Evolutionary conservation across 1,140 invertebrate genomes (phyloP).

Genomic region (Teleogryllus occipitalis): DNA sequence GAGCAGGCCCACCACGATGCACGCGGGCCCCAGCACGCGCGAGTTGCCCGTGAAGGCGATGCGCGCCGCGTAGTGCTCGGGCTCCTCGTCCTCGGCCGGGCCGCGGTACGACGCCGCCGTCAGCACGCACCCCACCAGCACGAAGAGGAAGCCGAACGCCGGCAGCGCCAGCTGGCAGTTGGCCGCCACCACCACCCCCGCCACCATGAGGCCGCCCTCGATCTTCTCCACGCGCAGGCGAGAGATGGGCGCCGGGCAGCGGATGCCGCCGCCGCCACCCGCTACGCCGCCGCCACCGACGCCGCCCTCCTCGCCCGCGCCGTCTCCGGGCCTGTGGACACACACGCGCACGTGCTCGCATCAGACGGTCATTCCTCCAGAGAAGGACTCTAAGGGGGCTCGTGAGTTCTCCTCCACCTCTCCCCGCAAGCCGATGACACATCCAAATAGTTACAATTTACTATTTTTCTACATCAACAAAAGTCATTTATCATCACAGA

Average conservation of each 20-base stretch:
- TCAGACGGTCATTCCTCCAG: no score
- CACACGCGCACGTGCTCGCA: background rate
- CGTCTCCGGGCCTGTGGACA: constrained; percentile 9
- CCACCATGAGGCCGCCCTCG: constrained; percentile 62
- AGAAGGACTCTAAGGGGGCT: no score
- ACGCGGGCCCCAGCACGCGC: constrained; percentile 58
- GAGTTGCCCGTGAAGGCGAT: constrained; percentile 65
- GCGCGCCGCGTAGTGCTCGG: constrained; percentile 36
- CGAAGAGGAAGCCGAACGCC: constrained; percentile 41
- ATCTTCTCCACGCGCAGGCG: constrained; percentile 62
- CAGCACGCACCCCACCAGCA: constrained; percentile 15
- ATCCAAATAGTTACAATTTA: no score
- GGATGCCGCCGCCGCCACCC: constrained; percentile 30
- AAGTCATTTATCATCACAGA: no score
- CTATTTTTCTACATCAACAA: no score
- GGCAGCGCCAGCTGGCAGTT: constrained; percentile 67
- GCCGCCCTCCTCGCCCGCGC: background rate
- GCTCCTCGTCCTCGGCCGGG: constrained; percentile 18
- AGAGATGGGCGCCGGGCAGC: constrained; percentile 49
- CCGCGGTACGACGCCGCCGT: constrained; percentile 17
- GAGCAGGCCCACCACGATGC: constrained; percentile 58
- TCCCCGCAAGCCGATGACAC: no score
- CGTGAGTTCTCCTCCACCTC: no score
- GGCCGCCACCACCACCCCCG: constrained; percentile 62
- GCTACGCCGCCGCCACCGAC: background rate